Conservation (phyloP, 2,888 invertebrate genomes). For the Papilio protenor region DNA sequence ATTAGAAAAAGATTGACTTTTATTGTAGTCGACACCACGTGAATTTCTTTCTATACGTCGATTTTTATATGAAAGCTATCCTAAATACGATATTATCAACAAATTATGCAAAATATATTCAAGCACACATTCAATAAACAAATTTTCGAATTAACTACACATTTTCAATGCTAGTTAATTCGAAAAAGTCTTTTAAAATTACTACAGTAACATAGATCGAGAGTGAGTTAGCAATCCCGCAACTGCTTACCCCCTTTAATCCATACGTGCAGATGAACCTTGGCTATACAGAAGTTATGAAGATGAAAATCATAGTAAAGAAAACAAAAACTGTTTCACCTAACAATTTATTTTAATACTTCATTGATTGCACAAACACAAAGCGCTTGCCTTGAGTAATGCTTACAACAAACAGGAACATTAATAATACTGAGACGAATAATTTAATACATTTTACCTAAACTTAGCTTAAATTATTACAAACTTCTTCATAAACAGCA, state of each 20-base stretch:
- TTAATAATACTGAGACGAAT: slow-evolving; percentile 39
- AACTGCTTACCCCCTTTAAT: not conserved
- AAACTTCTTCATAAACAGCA: not conserved
- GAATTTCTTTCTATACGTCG: too few species aligned
- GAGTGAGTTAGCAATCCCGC: too few species aligned
- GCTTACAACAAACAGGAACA: slow-evolving; percentile 35
- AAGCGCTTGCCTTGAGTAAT: slow-evolving; percentile 2
- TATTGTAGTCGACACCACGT: slow-evolving; percentile 13
- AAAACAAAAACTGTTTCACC: slow-evolving; percentile 1
- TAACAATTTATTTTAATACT: slow-evolving; percentile 29
- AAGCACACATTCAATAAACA: too few species aligned
- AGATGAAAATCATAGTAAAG: slow-evolving; percentile 1
- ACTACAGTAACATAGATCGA: too few species aligned
- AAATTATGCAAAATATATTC: too few species aligned
- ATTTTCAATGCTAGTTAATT: too few species aligned
- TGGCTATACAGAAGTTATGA: not conserved
- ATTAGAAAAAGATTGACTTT: slow-evolving; percentile 67
- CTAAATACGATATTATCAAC: too few species aligned
- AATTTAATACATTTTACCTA: not conserved
- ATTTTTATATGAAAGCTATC: too few species aligned
- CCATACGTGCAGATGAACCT: not conserved
- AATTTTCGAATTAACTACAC: too few species aligned
- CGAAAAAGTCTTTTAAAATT: too few species aligned
- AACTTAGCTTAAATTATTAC: slow-evolving; percentile 29
- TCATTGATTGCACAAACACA: slow-evolving; percentile 5